phyloP scores from a whole-genome alignment of 2,888 invertebrate species.

The Heliothis peltigera region DNA sequence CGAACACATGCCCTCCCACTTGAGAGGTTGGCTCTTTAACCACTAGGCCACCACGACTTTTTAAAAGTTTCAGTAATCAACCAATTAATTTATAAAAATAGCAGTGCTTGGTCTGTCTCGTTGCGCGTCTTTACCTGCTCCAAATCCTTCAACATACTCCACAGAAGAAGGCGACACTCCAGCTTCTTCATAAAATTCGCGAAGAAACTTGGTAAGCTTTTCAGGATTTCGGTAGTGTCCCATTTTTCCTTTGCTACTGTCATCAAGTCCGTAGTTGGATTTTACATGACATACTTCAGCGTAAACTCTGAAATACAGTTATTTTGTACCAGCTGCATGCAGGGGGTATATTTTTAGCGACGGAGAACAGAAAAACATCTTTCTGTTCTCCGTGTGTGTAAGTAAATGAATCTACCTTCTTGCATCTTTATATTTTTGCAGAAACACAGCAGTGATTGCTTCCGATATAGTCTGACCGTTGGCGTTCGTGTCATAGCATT shows the following conservation, averaged over 20 bases:
- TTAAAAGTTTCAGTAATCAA: no score
- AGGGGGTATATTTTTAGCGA: no score
- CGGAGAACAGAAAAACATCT: no score
- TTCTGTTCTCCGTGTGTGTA: no score
- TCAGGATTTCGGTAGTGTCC: conserved; percentile 63
- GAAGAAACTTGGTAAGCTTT: conserved; percentile 62
- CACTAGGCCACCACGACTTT: no score
- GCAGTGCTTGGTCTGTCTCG: no score
- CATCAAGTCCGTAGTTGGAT: conserved; percentile 84
- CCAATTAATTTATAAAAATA: no score
- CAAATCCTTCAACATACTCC: conserved; percentile 92
- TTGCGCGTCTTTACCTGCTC: conserved; percentile 79
- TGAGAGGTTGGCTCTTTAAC: no score
- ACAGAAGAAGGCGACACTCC: conserved; percentile 89
- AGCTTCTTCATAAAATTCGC: conserved; percentile 88
- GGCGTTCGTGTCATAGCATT: conserved; percentile 94
- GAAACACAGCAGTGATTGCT: conserved; percentile 90
- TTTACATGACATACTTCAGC: conserved; percentile 92
- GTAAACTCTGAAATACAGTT: conserved; percentile 80
- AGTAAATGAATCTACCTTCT: conserved; percentile 72
- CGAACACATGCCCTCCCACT: no score
- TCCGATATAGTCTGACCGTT: conserved; percentile 93
- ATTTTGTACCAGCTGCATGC: no score
- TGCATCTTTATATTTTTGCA: conserved; percentile 92
- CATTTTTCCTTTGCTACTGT: conserved; percentile 53